Evolutionary conservation across 2,888 invertebrate genomes (phyloP).

Genomic region (Achlya flavicornis): DNA sequence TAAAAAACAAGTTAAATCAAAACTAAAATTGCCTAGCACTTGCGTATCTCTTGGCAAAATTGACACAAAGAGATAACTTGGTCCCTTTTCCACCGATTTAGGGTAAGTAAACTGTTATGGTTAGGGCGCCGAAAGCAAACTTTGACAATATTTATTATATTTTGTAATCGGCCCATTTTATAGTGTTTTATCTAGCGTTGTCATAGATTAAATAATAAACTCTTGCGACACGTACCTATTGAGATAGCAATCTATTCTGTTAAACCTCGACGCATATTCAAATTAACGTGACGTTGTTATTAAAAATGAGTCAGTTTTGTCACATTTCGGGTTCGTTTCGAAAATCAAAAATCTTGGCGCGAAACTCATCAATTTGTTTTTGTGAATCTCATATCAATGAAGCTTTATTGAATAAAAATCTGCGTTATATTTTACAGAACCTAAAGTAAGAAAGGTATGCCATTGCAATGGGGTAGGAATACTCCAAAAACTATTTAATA

Average conservation of each 20-base stretch:
- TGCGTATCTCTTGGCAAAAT: constrained; percentile 52
- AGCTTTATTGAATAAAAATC: no score
- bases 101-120: constrained; percentile 74
- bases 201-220: constrained; percentile 63
- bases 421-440: neutral
- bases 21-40: neutral
- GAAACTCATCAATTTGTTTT: neutral
- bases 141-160: constrained; percentile 78
- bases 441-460: no score
- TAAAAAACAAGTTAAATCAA: no score
- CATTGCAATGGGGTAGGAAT: no score
- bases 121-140: constrained; percentile 61
- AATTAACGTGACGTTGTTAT: constrained; percentile 46
- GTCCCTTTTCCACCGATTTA: constrained; percentile 67
- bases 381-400: neutral
- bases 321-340: neutral
- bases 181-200: constrained; percentile 53
- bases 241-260: constrained; percentile 42
- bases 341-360: neutral
- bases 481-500: no score
- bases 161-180: constrained; percentile 76
- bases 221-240: constrained; percentile 56
- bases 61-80: constrained; percentile 69
- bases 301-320: constrained; percentile 15
- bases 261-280: constrained; percentile 45